A percentile compares a stretch with the other conserved stretches of the same genome.
Conservation (phyloP, 53 echinoderm and acorn worm genomes). For the Paracentrotus lividus region DNA sequence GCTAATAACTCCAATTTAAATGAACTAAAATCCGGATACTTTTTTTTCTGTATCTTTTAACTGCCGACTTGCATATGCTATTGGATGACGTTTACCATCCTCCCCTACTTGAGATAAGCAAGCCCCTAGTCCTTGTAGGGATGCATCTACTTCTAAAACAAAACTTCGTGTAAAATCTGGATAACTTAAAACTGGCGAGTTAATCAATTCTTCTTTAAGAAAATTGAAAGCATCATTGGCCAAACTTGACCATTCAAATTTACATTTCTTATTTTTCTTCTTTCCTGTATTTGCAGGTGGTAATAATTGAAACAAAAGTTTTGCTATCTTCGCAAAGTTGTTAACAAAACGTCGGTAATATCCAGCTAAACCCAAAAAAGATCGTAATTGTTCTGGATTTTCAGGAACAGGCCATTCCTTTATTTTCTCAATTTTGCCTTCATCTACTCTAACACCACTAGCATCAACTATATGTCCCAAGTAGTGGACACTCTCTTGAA, state of each 20-base stretch:
- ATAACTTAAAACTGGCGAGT: constrained; percentile 67
- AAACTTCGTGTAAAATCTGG: constrained; percentile 65
- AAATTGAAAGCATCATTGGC: too few species aligned
- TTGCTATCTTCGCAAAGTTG: constrained; percentile 20
- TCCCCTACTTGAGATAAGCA: constrained; percentile 66
- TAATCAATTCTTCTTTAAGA: too few species aligned
- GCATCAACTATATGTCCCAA: not conserved
- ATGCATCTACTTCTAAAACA: constrained; percentile 68
- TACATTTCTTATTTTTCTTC: too few species aligned
- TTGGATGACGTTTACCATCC: constrained; percentile 57
- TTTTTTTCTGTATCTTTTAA: constrained; percentile 60
- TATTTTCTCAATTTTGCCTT: not conserved
- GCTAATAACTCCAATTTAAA: constrained; percentile 64
- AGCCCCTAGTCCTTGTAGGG: constrained; percentile 61
- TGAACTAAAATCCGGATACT: constrained; percentile 59
- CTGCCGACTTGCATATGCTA: constrained; percentile 64
- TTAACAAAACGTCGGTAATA: not conserved
- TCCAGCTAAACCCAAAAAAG: not conserved
- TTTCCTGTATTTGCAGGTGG: not conserved
- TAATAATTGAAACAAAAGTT: not conserved
- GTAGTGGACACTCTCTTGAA: not conserved
- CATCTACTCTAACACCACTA: not conserved
- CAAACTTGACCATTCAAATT: too few species aligned
- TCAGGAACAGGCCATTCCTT: not conserved
- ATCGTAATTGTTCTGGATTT: not conserved